A percentile compares a stretch with the other conserved stretches of the same genome.
These are phyloP conservation scores for Auanema sp. DNA, from an alignment of 2,888 invertebrate species.

Conservation along the genomic window DNA sequence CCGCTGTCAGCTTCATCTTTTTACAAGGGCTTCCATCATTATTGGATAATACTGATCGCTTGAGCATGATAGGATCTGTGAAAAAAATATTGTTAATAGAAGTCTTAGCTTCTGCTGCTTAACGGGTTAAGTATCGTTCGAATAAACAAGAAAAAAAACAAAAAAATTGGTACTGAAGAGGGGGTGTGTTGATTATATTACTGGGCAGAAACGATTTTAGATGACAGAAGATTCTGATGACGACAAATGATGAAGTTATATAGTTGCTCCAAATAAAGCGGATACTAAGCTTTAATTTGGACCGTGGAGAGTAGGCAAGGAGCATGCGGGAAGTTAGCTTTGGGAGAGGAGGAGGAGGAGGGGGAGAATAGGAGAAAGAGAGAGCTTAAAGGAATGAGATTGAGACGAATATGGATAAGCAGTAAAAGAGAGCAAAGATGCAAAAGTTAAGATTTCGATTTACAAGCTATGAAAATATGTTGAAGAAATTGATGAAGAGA, in stretches of 20 bases:
- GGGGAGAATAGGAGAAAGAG: background rate
- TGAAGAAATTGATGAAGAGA: background rate
- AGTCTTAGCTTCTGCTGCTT: too few species aligned
- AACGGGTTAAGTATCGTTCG: too few species aligned
- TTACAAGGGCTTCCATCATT: conserved; percentile 11
- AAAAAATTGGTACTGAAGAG: too few species aligned
- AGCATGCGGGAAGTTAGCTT: background rate
- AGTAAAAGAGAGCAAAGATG: conserved; percentile 6
- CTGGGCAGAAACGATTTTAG: background rate
- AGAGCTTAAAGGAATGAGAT: background rate
- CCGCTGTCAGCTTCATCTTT: conserved; percentile 11
- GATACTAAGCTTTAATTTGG: too few species aligned
- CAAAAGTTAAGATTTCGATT: background rate
- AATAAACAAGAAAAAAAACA: too few species aligned
- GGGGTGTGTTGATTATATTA: too few species aligned
- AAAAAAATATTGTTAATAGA: conserved; percentile 2
- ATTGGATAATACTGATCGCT: conserved; percentile 14
- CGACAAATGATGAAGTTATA: background rate
- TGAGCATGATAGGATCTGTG: conserved; percentile 10
- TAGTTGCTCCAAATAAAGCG: too few species aligned
- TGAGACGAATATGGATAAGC: conserved; percentile 5
- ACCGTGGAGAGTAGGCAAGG: too few species aligned
- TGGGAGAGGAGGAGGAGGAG: conserved; percentile 2
- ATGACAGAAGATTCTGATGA: background rate
- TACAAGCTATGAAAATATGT: background rate